These are phyloP conservation scores for Syrrhaptes paradoxus DNA, from an alignment of 2,113 vertebrate genomes.

Conservation along the genomic window DNA sequence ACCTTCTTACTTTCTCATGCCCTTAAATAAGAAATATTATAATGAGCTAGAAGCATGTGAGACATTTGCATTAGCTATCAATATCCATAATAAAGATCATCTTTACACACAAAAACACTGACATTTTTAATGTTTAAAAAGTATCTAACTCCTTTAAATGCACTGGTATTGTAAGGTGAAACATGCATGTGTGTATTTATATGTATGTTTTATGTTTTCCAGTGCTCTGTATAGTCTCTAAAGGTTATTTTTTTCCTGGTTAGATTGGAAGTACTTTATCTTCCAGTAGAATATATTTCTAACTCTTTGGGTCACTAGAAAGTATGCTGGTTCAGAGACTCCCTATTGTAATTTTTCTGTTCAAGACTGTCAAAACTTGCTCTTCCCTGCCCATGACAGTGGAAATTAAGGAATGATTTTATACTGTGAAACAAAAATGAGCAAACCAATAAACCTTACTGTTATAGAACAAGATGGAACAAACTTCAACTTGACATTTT, in stretches of 20 bases:
- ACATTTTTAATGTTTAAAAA: background rate
- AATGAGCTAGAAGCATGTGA: background rate
- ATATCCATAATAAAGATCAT: background rate
- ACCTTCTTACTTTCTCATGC: background rate
- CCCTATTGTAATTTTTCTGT: slow-evolving; percentile 36
- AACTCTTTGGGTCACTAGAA: slow-evolving; percentile 35
- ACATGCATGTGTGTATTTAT: background rate
- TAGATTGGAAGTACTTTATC: slow-evolving; percentile 11
- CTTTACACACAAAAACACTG: background rate
- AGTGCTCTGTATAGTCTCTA: background rate
- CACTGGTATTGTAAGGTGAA: background rate
- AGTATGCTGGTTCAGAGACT: slow-evolving; percentile 56
- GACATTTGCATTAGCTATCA: background rate
- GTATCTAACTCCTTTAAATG: background rate
- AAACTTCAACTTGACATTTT: background rate
- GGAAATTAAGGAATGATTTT: background rate
- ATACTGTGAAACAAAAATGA: background rate
- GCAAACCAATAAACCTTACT: background rate
- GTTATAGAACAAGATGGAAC: background rate
- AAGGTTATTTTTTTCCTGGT: background rate
- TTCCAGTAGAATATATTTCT: slow-evolving; percentile 18
- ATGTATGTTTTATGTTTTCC: background rate
- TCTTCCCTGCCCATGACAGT: background rate
- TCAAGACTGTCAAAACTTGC: background rate
- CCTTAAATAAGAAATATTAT: background rate